phyloP scores from a whole-genome alignment of 2,888 invertebrate genomes.

The Nephrotoma flavescens region DNA sequence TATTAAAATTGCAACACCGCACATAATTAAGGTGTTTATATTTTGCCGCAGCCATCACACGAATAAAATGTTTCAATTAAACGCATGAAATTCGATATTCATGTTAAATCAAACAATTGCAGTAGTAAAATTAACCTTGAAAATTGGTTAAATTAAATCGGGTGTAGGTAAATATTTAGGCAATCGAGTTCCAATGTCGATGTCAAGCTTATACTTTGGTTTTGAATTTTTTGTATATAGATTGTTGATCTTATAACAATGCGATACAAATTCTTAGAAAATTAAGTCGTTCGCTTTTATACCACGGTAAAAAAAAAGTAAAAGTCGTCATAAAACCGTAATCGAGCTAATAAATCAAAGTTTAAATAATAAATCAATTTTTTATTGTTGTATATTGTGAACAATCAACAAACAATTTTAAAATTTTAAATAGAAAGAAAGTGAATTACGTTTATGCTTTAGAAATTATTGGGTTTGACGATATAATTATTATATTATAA shows the following conservation, averaged over 20 bases:
- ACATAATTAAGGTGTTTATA: neutral
- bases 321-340: neutral
- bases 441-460: neutral
- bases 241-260: neutral
- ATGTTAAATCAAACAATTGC: neutral
- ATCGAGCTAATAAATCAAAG: neutral
- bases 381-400: neutral
- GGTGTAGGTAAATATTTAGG: neutral
- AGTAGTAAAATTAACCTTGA: neutral
- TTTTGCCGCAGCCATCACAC: neutral
- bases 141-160: neutral
- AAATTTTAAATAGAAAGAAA: neutral
- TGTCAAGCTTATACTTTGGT: neutral
- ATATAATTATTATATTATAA: neutral
- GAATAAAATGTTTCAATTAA: neutral
- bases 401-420: neutral
- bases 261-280: neutral
- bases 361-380: neutral
- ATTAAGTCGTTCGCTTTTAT: neutral
- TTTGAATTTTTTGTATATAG: neutral
- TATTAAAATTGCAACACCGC: neutral
- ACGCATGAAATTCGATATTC: neutral
- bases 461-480: neutral
- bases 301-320: neutral
- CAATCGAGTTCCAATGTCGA: neutral